phyloP scores from a whole-genome alignment of 2,797 vertebrate species.

The Characodon lateralis region DNA sequence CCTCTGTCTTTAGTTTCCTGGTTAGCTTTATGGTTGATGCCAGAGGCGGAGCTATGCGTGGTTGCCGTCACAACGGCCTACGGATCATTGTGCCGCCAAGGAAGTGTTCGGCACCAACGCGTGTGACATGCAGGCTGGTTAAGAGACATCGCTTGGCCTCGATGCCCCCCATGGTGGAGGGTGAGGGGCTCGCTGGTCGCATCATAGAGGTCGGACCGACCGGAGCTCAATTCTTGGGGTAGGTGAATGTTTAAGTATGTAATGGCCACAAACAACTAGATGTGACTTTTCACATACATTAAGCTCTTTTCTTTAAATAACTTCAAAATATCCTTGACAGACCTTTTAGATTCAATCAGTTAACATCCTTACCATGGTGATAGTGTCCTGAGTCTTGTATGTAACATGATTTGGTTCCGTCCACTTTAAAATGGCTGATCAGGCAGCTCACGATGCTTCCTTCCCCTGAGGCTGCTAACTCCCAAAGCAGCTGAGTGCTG shows the following conservation, averaged over 20 bases:
- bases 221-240: conserved; percentile 98
- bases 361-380: not conserved
- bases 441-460: not conserved
- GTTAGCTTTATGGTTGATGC: conserved; percentile 99
- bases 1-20: conserved; percentile 87
- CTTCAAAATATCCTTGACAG: not conserved
- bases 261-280: not conserved
- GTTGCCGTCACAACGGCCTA: conserved; percentile 95
- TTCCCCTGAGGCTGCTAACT: not conserved
- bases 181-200: conserved; percentile 93
- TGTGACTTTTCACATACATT: not conserved
- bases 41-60: conserved; percentile 97
- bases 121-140: conserved; percentile 95
- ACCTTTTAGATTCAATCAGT: not conserved
- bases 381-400: not conserved
- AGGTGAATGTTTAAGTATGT: conserved; percentile 51
- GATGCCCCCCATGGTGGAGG: conserved; percentile 98
- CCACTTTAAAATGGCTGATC: not conserved
- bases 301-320: not conserved
- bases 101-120: conserved; percentile 95
- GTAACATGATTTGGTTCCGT: too few species aligned
- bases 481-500: not conserved
- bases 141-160: conserved; percentile 96
- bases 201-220: conserved; percentile 97
- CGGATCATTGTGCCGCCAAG: conserved; percentile 97